Conservation (phyloP, 2,797 vertebrate genomes). For the Anguilla obscura region DNA sequence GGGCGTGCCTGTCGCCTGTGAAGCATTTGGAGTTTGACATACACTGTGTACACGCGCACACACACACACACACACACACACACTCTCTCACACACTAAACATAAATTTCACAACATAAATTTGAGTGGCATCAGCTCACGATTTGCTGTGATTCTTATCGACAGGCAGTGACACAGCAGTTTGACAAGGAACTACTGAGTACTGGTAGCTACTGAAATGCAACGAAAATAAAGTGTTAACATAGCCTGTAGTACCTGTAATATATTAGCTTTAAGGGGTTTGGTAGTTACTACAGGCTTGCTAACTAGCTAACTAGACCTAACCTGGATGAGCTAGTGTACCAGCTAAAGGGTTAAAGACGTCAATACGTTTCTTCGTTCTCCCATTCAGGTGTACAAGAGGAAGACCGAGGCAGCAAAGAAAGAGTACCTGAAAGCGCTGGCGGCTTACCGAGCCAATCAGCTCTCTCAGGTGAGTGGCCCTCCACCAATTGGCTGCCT, state of each 20-base stretch:
- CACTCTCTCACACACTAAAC: neutral
- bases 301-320: neutral
- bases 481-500: neutral
- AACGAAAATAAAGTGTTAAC: neutral
- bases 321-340: neutral
- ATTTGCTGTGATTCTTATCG: too few relatives aligned
- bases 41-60: neutral
- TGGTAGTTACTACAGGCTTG: neutral
- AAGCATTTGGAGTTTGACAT: neutral
- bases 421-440: slow-evolving; percentile 87
- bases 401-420: slow-evolving; percentile 89
- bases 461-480: slow-evolving; percentile 76
- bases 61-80: neutral
- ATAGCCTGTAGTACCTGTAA: neutral
- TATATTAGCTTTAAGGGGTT: neutral
- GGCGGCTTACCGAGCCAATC: slow-evolving; percentile 78
- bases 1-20: too few relatives aligned
- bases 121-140: too few relatives aligned
- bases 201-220: neutral
- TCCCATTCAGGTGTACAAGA: slow-evolving; percentile 83
- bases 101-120: too few relatives aligned
- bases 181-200: too few relatives aligned
- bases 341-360: neutral
- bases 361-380: neutral
- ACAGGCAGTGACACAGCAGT: too few relatives aligned